These are phyloP conservation scores for Monodelphis domestica DNA, from an alignment of 2,797 vertebrate species.

Conservation along the genomic window DNA sequence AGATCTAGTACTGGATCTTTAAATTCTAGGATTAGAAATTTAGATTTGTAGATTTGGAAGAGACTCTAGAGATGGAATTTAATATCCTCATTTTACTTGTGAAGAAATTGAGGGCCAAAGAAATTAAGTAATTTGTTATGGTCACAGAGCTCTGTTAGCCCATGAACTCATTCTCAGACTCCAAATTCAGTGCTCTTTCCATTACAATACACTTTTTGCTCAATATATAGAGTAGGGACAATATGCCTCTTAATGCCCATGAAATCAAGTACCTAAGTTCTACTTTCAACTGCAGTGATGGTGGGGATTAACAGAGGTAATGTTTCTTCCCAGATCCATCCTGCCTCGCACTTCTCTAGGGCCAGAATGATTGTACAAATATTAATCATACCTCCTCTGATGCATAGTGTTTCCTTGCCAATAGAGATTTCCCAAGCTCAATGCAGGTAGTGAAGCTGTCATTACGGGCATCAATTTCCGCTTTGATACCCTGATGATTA, in stretches of 20 bases:
- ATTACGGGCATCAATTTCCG: constrained; percentile 96
- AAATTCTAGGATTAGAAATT: not conserved
- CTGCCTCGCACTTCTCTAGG: not conserved
- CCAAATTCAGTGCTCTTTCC: not conserved
- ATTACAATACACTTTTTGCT: not conserved
- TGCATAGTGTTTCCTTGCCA: constrained; percentile 96
- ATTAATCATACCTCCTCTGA: constrained; percentile 91
- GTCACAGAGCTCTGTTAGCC: not conserved
- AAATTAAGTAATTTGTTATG: not conserved
- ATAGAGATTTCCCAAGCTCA: constrained; percentile 95
- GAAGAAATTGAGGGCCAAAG: not conserved
- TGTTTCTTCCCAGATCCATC: not conserved
- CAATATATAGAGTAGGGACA: not conserved
- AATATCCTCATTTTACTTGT: not conserved
- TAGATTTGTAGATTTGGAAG: not conserved
- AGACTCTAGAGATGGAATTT: not conserved
- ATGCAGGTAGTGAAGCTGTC: constrained; percentile 97
- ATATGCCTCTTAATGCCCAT: not conserved
- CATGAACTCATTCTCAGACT: not conserved
- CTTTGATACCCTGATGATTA: constrained; percentile 98
- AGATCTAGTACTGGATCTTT: not conserved
- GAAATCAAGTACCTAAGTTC: not conserved
- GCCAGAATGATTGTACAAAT: not conserved
- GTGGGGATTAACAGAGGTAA: not conserved
- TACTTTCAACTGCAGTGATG: not conserved